Percentiles rank a stretch among this genome's conserved stretches.
Evolutionary conservation across 1,140 invertebrate species (phyloP).

Genomic region (Drosophila mauritiana): DNA sequence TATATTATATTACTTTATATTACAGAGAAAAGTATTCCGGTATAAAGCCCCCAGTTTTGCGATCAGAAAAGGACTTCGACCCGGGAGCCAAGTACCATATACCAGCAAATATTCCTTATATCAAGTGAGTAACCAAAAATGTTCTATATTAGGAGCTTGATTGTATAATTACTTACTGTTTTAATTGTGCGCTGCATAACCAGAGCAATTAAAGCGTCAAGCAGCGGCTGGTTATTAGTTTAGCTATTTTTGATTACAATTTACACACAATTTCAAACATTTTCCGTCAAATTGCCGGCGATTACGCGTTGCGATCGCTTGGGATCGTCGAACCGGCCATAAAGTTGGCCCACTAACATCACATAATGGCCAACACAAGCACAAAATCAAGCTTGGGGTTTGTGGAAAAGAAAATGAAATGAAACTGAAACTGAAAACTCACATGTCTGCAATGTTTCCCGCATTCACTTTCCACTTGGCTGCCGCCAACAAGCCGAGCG

Average conservation of each 20-base stretch:
- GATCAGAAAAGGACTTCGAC: constrained; percentile 95
- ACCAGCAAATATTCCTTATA: constrained; percentile 95
- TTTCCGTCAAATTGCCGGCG: constrained; percentile 74
- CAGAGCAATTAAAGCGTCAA: constrained; percentile 60
- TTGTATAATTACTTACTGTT: constrained; percentile 50
- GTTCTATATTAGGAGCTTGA: constrained; percentile 17
- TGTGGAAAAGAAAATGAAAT: constrained; percentile 42
- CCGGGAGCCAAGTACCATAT: constrained; percentile 96
- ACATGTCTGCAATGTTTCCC: constrained; percentile 74
- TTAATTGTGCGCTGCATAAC: constrained; percentile 57
- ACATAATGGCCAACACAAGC: constrained; percentile 63
- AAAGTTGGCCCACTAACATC: constrained; percentile 75
- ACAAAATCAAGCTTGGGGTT: constrained; percentile 13
- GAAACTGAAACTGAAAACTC: constrained; percentile 67
- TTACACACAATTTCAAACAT: constrained; percentile 67
- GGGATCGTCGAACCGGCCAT: constrained; percentile 55
- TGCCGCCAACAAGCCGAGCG: constrained; percentile 43
- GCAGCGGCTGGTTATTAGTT: constrained; percentile 60
- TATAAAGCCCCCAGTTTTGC: constrained; percentile 92
- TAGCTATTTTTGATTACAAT: constrained; percentile 67
- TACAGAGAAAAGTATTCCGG: constrained; percentile 91
- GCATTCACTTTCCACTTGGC: constrained; percentile 82
- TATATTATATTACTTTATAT: not conserved
- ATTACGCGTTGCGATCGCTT: constrained; percentile 68
- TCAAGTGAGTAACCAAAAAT: constrained; percentile 89